Conservation (phyloP, 2,888 invertebrate species). For the Tricholauxania praeusta region DNA sequence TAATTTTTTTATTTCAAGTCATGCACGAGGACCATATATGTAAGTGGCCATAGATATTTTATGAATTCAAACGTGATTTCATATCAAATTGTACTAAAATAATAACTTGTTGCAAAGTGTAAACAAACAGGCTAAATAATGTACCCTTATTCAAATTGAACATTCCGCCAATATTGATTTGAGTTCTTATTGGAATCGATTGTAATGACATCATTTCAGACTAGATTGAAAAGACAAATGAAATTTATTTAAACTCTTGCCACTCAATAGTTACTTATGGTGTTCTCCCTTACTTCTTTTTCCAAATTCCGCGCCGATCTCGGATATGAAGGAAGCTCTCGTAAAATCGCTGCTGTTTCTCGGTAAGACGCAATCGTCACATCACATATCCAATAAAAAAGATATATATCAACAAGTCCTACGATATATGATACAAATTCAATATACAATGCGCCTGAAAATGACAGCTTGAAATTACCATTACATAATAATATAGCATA, state of each 20-base stretch:
- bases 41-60: too few relatives aligned
- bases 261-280: too few relatives aligned
- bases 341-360: neutral
- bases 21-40: too few relatives aligned
- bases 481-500: too few relatives aligned
- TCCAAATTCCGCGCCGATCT: too few relatives aligned
- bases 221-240: neutral
- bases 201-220: neutral
- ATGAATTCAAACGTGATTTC: neutral
- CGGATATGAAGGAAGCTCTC: too few relatives aligned
- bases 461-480: too few relatives aligned
- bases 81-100: conserved; percentile 14
- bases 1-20: too few relatives aligned
- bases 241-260: neutral
- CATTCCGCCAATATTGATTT: neutral
- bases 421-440: neutral
- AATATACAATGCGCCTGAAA: neutral
- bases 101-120: neutral
- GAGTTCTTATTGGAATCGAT: neutral
- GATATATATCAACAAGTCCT: neutral
- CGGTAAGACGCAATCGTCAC: neutral
- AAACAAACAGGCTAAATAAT: neutral
- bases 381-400: neutral
- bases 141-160: neutral
- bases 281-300: too few relatives aligned